Base-by-base conservation (phyloP, 2,797 vertebrate species). In the Pagetopsis macropterus region DNA sequence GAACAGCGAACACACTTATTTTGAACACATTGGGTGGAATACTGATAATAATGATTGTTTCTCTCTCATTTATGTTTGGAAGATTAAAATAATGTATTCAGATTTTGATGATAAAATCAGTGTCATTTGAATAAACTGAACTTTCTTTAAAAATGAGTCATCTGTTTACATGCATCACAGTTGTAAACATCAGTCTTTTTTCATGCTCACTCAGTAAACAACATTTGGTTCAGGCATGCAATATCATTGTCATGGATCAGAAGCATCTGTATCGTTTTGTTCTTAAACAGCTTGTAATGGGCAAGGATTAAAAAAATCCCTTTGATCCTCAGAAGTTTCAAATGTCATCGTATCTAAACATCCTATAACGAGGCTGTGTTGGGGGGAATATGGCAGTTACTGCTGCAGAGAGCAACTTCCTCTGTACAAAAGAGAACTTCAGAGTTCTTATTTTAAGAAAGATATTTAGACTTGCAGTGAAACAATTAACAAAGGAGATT, bases 401-500 rank as follows among this genome's bases (percentile, higher is more conserved):
- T 58, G 58, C 58, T 45, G 27, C 49, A 40, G 27, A 81, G 50
- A 72, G 40, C 44, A 49, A 72, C 84, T 90, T 91, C 87, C 87
- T 85, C 45, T 61, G 58, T 27, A 50, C 63, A 64, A 51, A 63
- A 79, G 54, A 76, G 19, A 87, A 71, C 70, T 67, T 64, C 59
- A 61, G 67, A 48, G 67, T 49, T 19, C 31, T 82, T 88, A 86
- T 90, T 91, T 87, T 88, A 79, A 72, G 87, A 83, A 65, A 74
- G 48, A 41, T 66, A 65, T 85, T 85, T 89, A 73, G 72, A 70
- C 54, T 55, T 49, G 23, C 72, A 61, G 48, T 49, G 73, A 87
- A 90, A 91, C 89, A 91, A 90, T 90, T 84, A 81, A 90, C 85
- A 90, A 90, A 89, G 84, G 55, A 0, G 70, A 60, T 67, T 62